Evolutionary conservation across 2,797 vertebrate species (phyloP).

Genomic region (Coluber constrictor): DNA sequence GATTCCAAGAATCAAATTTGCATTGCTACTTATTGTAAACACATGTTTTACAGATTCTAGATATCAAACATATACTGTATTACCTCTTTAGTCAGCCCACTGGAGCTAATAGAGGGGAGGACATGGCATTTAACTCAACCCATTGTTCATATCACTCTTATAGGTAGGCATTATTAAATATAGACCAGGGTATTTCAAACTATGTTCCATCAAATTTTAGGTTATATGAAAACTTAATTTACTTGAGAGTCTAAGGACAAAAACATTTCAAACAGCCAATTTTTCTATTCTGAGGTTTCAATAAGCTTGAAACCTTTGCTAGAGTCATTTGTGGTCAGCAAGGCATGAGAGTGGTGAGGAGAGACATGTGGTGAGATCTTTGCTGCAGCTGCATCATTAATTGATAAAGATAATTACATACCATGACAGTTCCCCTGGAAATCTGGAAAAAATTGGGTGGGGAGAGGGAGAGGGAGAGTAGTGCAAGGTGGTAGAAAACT

Average conservation of each 20-base stretch:
- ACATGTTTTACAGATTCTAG: not conserved
- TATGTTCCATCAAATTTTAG: not conserved
- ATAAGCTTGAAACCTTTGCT: not conserved
- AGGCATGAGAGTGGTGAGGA: not conserved
- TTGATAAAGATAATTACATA: not conserved
- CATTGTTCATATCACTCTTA: not conserved
- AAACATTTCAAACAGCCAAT: not conserved
- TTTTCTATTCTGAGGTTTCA: not conserved
- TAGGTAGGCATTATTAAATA: not conserved
- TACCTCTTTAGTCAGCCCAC: not conserved
- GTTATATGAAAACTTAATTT: not conserved
- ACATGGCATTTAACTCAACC: not conserved
- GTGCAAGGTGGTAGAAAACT: not conserved
- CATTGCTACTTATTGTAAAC: not conserved
- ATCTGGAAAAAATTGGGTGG: not conserved
- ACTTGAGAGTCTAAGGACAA: not conserved
- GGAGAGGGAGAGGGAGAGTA: not conserved
- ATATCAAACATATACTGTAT: not conserved
- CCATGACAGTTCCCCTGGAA: not conserved
- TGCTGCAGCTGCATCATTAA: not conserved
- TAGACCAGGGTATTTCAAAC: not conserved
- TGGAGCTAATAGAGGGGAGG: not conserved
- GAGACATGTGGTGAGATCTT: not conserved
- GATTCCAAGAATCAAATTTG: not conserved
- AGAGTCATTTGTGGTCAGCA: not conserved